Conservation (phyloP, 2,888 invertebrate species). For the Diaprepes abbreviatus region DNA sequence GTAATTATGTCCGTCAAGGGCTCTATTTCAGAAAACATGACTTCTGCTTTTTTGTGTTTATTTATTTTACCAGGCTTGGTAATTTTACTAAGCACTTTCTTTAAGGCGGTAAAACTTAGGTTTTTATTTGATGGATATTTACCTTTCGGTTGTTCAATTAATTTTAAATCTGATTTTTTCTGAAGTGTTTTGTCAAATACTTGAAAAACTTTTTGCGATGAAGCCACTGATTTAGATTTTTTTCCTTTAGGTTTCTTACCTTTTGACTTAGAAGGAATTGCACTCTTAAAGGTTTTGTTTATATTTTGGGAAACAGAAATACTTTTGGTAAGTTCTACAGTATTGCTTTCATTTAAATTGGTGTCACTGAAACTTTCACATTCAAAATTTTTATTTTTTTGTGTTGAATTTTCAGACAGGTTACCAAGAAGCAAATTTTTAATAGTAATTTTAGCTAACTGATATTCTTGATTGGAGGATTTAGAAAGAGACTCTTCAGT, state of each 20-base stretch:
- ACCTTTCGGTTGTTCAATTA: background rate
- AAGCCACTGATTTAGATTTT: background rate
- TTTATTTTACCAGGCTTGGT: constrained; percentile 12
- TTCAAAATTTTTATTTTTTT: background rate
- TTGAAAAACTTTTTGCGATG: background rate
- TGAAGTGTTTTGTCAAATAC: constrained; percentile 6
- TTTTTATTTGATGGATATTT: background rate
- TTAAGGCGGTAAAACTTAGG: constrained; percentile 10
- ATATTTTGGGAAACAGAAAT: background rate
- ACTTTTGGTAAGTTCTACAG: background rate
- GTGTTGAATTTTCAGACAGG: background rate
- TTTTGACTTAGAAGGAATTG: background rate
- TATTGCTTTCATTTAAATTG: background rate
- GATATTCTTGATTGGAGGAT: constrained; percentile 12
- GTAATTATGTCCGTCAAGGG: constrained; percentile 47
- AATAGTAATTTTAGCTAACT: constrained; percentile 39
- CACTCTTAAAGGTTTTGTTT: background rate
- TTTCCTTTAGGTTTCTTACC: constrained; percentile 16
- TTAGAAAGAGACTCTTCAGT: background rate
- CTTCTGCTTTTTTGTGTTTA: background rate
- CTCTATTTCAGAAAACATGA: constrained; percentile 36
- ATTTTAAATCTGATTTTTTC: background rate
- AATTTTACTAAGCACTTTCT: constrained; percentile 25
- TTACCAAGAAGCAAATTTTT: constrained; percentile 34
- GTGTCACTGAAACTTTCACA: background rate